Evolutionary conservation across 2,888 invertebrate genomes (phyloP), one percentile per base, ranked within the genome.

Genomic region (Silvanus unidentatus): DNA sequence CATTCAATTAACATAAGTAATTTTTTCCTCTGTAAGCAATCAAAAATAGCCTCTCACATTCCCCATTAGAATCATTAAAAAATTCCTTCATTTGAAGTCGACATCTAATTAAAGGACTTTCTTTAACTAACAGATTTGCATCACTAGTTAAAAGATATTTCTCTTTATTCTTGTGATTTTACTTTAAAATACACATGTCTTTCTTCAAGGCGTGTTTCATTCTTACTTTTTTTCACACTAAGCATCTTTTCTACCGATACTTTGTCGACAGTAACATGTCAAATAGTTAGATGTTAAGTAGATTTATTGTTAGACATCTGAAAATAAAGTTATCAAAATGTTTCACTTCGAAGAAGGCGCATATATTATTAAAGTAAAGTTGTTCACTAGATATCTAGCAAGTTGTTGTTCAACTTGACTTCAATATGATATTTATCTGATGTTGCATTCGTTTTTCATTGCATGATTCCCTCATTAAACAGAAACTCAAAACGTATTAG

Each of bases 291-390:
- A 32, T 11, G 32, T 32, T 12, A 32, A 32, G 32, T 11, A 37
- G 37, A 37, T 37, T 37, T 37, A 37, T 37, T 37, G 37, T 37
- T 16, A 37, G 13, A 37, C 37, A 37, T 37, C 37, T 37, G 37
- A 37, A 16, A 37, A 16, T 16, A 37, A 16, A 32, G 32, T 12
- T 12, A 32, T n/a, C 32, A 12, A n/a, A n/a, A 3, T 12, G 32
- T 22, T 22, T 22, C 22, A 22, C 4, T 22, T 22, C 22, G 22
- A 5, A 22, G 4, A 22, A 22, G 8, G 22, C 22, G 8, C 8
- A 22, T 22, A 22, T 22, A 22, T 22, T 8, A 22, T 22, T 22
- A 22, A 22, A 22, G 8, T 8, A 8, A 22, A 8, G 8, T 22
- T 22, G 22, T 22, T 5, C 22, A 22, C 4, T 22, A 22, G 22